Conservation (phyloP, 1,140 invertebrate genomes). For the Drosophila chauvacae region DNA sequence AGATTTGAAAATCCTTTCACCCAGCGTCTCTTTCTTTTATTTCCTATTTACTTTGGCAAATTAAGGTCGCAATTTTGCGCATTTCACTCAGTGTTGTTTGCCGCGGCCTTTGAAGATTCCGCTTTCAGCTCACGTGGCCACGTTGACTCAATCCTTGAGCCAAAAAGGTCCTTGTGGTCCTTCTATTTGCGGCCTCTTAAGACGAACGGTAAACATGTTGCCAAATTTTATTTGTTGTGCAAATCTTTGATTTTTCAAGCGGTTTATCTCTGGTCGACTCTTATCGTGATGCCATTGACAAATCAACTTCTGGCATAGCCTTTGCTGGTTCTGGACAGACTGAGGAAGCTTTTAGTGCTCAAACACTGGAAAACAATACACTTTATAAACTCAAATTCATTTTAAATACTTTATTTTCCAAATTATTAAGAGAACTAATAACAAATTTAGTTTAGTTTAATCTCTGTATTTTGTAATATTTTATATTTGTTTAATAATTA, state of each 20-base stretch:
- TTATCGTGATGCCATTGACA: constrained; percentile 46
- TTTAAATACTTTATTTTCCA: too few relatives aligned
- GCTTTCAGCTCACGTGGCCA: constrained; percentile 74
- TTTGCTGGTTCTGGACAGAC: neutral
- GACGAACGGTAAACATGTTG: constrained; percentile 66
- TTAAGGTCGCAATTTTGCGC: constrained; percentile 82
- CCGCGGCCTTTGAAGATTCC: constrained; percentile 72
- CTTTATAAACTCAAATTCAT: too few relatives aligned
- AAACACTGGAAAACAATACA: too few relatives aligned
- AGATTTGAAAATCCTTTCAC: constrained; percentile 82
- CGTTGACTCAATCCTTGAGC: constrained; percentile 33
- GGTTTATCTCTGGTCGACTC: constrained; percentile 48
- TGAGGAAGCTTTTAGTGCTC: neutral
- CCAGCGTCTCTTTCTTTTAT: constrained; percentile 30
- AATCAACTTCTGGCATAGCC: constrained; percentile 19
- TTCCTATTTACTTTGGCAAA: constrained; percentile 81
- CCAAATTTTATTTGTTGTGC: constrained; percentile 66
- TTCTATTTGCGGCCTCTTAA: constrained; percentile 54
- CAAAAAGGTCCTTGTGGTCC: constrained; percentile 17
- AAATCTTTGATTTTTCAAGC: constrained; percentile 76
- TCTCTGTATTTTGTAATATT: too few relatives aligned
- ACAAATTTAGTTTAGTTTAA: too few relatives aligned
- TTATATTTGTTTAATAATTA: too few relatives aligned
- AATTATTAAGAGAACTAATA: too few relatives aligned
- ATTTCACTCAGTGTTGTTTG: constrained; percentile 59